These are phyloP conservation scores for Ectropis crepuscularia DNA, from an alignment of 2,888 invertebrate genomes.

Conservation along the genomic window DNA sequence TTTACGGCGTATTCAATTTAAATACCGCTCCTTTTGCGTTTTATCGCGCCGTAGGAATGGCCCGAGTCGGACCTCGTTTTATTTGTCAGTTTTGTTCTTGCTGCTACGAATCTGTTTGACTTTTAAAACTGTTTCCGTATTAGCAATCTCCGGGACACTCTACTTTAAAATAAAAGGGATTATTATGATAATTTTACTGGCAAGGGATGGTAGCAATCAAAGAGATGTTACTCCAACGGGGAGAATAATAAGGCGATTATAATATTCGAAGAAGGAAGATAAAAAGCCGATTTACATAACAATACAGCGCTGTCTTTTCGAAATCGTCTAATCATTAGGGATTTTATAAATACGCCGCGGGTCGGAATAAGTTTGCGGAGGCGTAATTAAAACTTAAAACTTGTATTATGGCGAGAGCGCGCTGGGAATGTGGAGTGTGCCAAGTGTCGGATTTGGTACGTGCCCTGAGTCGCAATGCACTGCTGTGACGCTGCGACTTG, in stretches of 20 bases:
- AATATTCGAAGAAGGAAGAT: slow-evolving; percentile 44
- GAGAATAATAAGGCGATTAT: slow-evolving; percentile 48
- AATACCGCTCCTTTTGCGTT: slow-evolving; percentile 77
- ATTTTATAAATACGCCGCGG: slow-evolving; percentile 51
- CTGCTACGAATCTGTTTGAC: slow-evolving; percentile 53
- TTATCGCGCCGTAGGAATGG: slow-evolving; percentile 75
- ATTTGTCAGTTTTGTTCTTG: slow-evolving; percentile 71
- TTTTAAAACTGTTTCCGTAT: slow-evolving; percentile 33
- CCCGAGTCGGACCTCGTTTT: slow-evolving; percentile 69
- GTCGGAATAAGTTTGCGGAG: slow-evolving; percentile 59
- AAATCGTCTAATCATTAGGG: slow-evolving; percentile 47
- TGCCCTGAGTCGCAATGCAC: slow-evolving; percentile 70
- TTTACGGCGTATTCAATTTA: slow-evolving; percentile 82
- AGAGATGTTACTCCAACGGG: slow-evolving; percentile 42
- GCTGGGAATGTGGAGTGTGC: slow-evolving; percentile 71
- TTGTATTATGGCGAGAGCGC: slow-evolving; percentile 68
- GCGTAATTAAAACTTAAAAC: slow-evolving; percentile 82
- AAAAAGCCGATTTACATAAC: slow-evolving; percentile 52
- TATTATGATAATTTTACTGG: slow-evolving; percentile 37
- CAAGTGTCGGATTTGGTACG: slow-evolving; percentile 80
- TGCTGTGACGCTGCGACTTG: slow-evolving; percentile 45
- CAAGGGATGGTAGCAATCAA: slow-evolving; percentile 40
- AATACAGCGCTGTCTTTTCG: slow-evolving; percentile 45
- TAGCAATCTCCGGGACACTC: slow-evolving; percentile 18
- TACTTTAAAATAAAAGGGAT: slow-evolving; percentile 32